Evolutionary conservation across 2,113 vertebrate genomes (phyloP), one percentile per base, ranked within the genome.

Genomic region (Noturus placidus): DNA sequence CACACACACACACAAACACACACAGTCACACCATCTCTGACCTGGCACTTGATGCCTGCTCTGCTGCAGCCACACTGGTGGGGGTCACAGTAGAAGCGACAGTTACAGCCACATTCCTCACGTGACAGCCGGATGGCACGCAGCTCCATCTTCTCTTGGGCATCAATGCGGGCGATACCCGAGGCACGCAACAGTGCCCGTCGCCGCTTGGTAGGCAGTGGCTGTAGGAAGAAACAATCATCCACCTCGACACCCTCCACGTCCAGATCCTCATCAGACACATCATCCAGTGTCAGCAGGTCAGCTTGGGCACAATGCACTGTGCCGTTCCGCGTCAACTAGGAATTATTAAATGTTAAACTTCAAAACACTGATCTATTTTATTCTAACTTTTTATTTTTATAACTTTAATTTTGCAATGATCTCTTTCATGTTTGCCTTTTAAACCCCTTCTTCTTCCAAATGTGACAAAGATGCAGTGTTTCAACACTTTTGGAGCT

Each of bases 1-100:
- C 9, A 14, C 42, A 13, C 20, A 25, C 20, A 30, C 30, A 74
- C 14, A 30, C 54, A n/a, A n/a, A 14, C 42, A 13, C 20, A 25
- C 20, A 30, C 30, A 74, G 8, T 25, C 54, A 35, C 61, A 78
- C 22, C 57, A 46, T 4, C 35, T 27, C 80, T 83, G 86, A 97
- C 97, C 97, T 99, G 98, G 94, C 98, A 99, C 89, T 99, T 99
- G 77, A 99, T 99, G 33, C 98, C 98, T 0, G 98, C 98, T 95
- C 98, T 97, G 94, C 97, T 98, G 94, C 98, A 99, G 94, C 97
- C 97, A 1, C 98, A 99, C 38, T 96, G 97, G 76, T 97, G 96
- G 0, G 98, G 98, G 92, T 99, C 98, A 81, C 98, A 99, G 92
- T 97, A 98, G n/a, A 99, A 93, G 54, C 97, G 97, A 92, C 98